Conservation (phyloP, 2,113 vertebrate genomes). For the Malurus alboscapulatus region DNA sequence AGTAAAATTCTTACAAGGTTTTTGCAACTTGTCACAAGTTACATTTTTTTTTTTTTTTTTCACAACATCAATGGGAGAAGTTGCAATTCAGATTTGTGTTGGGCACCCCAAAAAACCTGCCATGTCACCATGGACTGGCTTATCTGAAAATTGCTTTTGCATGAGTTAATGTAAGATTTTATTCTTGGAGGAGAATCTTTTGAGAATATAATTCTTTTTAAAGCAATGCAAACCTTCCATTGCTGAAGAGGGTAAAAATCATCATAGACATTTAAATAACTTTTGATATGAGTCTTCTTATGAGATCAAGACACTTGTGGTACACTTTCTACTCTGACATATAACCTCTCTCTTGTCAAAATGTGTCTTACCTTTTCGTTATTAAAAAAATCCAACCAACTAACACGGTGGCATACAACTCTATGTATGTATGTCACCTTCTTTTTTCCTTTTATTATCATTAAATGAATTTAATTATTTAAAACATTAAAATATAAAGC, state of each 20-base stretch:
- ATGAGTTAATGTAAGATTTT: neutral
- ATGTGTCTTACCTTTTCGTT: neutral
- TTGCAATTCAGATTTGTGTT: neutral
- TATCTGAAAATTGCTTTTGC: neutral
- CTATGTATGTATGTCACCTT: neutral
- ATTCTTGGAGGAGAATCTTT: neutral
- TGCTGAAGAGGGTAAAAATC: neutral
- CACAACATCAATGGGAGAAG: neutral
- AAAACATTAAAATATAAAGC: neutral
- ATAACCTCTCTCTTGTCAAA: neutral
- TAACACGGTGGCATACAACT: fast-evolving
- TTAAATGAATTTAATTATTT: neutral
- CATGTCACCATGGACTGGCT: neutral
- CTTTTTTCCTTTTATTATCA: neutral
- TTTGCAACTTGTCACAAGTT: neutral
- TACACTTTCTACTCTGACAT: neutral
- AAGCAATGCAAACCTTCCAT: neutral
- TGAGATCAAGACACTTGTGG: neutral
- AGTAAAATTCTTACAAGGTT: neutral
- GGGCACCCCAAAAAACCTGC: neutral
- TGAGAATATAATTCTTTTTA: neutral
- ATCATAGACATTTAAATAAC: neutral
- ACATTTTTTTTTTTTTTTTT: neutral
- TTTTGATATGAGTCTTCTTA: neutral
- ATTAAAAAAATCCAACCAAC: neutral